phyloP scores from a whole-genome alignment of 2,113 vertebrate genomes.

The Herpetotheres cachinnans region DNA sequence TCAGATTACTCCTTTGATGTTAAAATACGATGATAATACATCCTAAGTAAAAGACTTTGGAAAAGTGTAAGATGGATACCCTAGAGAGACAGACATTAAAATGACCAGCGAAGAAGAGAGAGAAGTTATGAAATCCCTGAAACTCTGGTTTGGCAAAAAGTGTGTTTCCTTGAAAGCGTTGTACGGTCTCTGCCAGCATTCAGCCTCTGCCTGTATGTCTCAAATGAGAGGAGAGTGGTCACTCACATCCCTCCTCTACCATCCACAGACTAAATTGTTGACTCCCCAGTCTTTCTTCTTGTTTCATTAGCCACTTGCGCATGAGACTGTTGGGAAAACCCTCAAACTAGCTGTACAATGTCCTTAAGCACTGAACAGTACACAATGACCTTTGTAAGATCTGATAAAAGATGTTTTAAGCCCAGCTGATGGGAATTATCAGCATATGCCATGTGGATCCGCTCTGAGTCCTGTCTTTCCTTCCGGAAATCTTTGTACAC shows the following conservation, averaged over 20 bases:
- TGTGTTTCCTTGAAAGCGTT: not conserved
- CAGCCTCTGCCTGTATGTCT: not conserved
- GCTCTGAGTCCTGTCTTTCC: not conserved
- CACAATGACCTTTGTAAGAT: not conserved
- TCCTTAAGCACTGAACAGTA: not conserved
- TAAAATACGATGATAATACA: not conserved
- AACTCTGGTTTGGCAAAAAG: not conserved
- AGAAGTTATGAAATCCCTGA: not conserved
- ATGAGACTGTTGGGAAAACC: not conserved
- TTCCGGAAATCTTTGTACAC: not conserved
- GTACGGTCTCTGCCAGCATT: not conserved
- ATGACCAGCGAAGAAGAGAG: not conserved
- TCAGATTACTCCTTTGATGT: not conserved
- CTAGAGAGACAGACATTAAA: not conserved
- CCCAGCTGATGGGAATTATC: not conserved
- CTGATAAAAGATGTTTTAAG: not conserved
- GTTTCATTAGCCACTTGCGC: not conserved
- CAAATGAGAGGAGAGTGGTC: not conserved
- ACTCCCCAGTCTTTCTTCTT: not conserved
- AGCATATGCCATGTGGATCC: not conserved
- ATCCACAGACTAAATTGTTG: fast-evolving
- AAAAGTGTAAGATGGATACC: not conserved
- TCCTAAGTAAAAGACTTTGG: not conserved
- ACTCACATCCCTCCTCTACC: not conserved
- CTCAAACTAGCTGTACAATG: not conserved